Evolutionary conservation across 2,888 invertebrate species (phyloP), one percentile per base, ranked within the genome.

Genomic region (Parascotia fuliginaria): DNA sequence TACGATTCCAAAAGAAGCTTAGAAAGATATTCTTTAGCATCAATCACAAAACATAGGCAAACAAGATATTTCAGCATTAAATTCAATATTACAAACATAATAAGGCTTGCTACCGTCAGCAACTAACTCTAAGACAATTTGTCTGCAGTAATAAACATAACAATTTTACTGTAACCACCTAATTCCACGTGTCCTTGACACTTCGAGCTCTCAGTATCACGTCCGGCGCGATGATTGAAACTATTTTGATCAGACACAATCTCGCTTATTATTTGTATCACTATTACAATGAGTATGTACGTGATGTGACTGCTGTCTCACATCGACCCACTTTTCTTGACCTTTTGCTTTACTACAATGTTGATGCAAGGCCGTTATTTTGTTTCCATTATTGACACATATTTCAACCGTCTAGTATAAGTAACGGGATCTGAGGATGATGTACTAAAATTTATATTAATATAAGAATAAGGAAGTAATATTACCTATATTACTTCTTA

Each of bases 141-240:
- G 22, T 11, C 36, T 22, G 11, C 13, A 7, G 14, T 11, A 37
- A 24, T 24, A 37, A 37, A 27, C 38, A 13, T 27, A 24, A 15
- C 13, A 13, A 19, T 28, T 43, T 56, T 54, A 58, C 48, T 43
- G 58, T 54, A 62, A 62, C 51, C 50, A 55, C 61, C 63, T 63
- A 76, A 78, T 74, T 73, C 70, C 49, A 58, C 15, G 43, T 55
- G 76, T 75, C 85, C 85, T 86, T 85, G 85, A 82, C 83, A 79
- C 81, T 60, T 54, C 56, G 34, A 47, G 65, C 48, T 57, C 56
- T 63, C 56, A 64, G 63, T 27, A 56, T 66, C 83, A 85, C 85
- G 85, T 83, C 70, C 68, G 62, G 64, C 50, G 60, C 68, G 65
- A 65, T 57, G 71, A 73, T 80, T 79, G 77, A 60, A 50, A 67